phyloP scores from a whole-genome alignment of 2,797 vertebrate species.

The Myotis findleyi region DNA sequence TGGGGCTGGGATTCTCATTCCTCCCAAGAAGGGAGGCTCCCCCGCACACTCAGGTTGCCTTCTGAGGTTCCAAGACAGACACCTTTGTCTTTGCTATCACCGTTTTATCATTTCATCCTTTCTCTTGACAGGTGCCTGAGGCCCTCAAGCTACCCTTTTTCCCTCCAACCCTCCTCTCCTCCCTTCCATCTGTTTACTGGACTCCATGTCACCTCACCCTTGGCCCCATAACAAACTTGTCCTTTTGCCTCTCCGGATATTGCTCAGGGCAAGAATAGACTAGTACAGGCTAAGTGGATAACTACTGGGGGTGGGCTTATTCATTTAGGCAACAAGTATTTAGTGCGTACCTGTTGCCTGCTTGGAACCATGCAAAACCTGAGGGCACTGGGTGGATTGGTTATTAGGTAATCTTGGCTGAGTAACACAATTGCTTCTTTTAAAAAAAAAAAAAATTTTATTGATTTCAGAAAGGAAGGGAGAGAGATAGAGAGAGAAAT shows the following conservation, averaged over 20 bases:
- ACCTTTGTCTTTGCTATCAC: not conserved
- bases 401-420: not conserved
- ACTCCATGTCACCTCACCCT: not conserved
- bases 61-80: not conserved
- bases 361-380: not conserved
- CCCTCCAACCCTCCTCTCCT: not conserved
- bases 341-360: constrained; percentile 5
- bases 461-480: too few relatives aligned
- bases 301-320: not conserved
- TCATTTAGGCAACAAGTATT: constrained; percentile 47
- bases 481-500: too few relatives aligned
- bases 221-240: not conserved
- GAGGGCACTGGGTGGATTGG: not conserved
- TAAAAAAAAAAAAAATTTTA: too few relatives aligned
- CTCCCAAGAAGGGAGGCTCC: not conserved
- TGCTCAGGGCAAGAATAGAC: not conserved
- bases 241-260: constrained; percentile 12
- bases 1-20: not conserved
- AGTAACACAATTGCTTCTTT: not conserved
- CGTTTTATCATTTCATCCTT: not conserved
- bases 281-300: not conserved
- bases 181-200: not conserved
- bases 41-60: not conserved
- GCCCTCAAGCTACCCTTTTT: not conserved
- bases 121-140: not conserved